Percentiles rank a stretch among this genome's conserved stretches.
phyloP scores from a whole-genome alignment of 2,888 invertebrate species.

The Heliconius ethilla region DNA sequence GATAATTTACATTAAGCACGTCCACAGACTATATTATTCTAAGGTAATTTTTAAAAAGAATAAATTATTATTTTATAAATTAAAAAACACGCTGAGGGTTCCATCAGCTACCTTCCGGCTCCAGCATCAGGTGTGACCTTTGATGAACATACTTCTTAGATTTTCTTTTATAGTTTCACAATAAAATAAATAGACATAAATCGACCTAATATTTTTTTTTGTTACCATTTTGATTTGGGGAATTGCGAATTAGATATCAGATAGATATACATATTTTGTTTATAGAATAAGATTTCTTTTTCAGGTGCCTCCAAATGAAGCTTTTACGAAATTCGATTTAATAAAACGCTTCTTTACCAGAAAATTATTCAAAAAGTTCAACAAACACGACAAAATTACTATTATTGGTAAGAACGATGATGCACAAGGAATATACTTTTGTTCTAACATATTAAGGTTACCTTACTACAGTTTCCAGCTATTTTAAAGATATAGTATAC shows the following conservation, averaged over 20 bases:
- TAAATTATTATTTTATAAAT: too few species aligned
- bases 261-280: neutral
- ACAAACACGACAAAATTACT: conserved; percentile 60
- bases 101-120: too few species aligned
- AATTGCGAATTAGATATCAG: neutral
- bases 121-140: too few species aligned
- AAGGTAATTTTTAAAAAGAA: conserved; percentile 55
- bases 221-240: too few species aligned
- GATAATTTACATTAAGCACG: conserved; percentile 60
- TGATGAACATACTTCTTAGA: too few species aligned
- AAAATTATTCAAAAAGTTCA: conserved; percentile 57
- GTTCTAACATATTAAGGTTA: too few species aligned
- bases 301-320: conserved; percentile 56
- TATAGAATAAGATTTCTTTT: conserved; percentile 18
- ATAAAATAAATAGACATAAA: too few species aligned
- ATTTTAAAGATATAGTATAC: neutral
- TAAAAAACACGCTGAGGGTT: too few species aligned
- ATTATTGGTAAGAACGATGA: conserved; percentile 57
- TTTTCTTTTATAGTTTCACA: too few species aligned
- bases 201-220: too few species aligned
- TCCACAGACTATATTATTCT: conserved; percentile 59
- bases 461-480: neutral
- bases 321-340: conserved; percentile 49
- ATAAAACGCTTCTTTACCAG: conserved; percentile 53
- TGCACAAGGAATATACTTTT: neutral